A percentile compares a stretch with the other conserved stretches of the same genome.
Evolutionary conservation across 1,140 invertebrate species (phyloP).

Genomic region (Neomicropteryx cornuta): DNA sequence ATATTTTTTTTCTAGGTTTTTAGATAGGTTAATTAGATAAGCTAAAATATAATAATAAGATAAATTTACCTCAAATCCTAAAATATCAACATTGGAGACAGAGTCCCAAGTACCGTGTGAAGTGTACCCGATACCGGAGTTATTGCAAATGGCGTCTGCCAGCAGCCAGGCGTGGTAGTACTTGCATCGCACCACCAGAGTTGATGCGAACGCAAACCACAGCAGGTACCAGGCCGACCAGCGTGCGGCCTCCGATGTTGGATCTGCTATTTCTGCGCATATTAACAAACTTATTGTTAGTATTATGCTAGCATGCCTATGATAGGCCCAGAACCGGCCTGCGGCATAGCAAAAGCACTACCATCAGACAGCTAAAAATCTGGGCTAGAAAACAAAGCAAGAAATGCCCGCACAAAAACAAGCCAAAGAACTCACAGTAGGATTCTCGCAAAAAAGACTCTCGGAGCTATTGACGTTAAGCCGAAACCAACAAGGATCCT

Average conservation of each 20-base stretch:
- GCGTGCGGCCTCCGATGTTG: conserved; percentile 28
- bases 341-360: too few relatives aligned
- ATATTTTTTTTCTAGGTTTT: background rate
- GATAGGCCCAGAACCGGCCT: too few relatives aligned
- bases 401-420: too few relatives aligned
- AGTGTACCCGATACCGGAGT: conserved; percentile 79
- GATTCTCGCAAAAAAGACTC: too few relatives aligned
- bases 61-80: conserved; percentile 76
- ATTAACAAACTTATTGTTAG: background rate
- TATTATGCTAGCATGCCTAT: too few relatives aligned
- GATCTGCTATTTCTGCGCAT: conserved; percentile 25
- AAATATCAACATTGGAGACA: conserved; percentile 81
- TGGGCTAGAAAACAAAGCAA: too few relatives aligned
- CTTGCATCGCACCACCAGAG: conserved; percentile 73
- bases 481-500: too few relatives aligned
- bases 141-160: conserved; percentile 89
- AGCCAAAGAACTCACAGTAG: too few relatives aligned
- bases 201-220: conserved; percentile 67
- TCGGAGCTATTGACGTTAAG: too few relatives aligned
- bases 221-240: conserved; percentile 50
- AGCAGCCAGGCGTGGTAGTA: conserved; percentile 96
- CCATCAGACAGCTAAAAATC: too few relatives aligned
- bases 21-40: background rate
- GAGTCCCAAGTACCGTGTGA: conserved; percentile 78
- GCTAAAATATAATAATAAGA: background rate